Conservation (phyloP, 2,888 invertebrate genomes). For the Drosophila conformis region DNA sequence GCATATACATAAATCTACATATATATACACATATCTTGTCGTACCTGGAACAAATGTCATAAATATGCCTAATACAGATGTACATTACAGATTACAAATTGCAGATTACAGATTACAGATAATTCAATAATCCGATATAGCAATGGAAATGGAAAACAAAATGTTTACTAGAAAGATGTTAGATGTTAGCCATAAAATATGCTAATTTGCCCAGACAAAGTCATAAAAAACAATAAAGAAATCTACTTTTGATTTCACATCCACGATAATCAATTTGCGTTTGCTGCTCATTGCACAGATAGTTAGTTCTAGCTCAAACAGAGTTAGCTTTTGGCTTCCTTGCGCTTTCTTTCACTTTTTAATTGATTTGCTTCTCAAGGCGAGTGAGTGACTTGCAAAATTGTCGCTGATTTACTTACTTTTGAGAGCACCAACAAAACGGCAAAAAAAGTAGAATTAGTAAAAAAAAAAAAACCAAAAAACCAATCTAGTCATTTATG, state of each 20-base stretch:
- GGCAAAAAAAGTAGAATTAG: neutral
- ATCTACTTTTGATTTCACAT: constrained; percentile 18
- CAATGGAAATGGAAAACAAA: constrained; percentile 2
- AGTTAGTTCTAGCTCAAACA: neutral
- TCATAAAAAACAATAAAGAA: neutral
- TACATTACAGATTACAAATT: neutral
- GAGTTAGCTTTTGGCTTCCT: neutral
- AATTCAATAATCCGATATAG: constrained; percentile 4
- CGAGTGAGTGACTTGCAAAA: constrained; percentile 3
- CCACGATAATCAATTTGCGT: constrained; percentile 10
- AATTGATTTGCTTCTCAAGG: neutral
- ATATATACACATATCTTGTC: neutral
- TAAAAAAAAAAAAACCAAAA: neutral
- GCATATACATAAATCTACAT: neutral
- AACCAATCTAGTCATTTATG: neutral
- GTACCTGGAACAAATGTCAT: constrained; percentile 6
- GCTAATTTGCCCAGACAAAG: constrained; percentile 6
- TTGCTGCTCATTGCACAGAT: constrained; percentile 5
- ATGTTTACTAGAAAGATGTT: neutral
- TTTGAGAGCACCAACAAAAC: constrained; percentile 5
- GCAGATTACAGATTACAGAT: constrained; percentile 4
- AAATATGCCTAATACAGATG: constrained; percentile 2
- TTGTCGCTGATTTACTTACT: neutral
- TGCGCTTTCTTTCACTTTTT: neutral
- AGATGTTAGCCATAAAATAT: neutral